Evolutionary conservation across 2,888 invertebrate genomes (phyloP).

Genomic region (Cantharis rufa): DNA sequence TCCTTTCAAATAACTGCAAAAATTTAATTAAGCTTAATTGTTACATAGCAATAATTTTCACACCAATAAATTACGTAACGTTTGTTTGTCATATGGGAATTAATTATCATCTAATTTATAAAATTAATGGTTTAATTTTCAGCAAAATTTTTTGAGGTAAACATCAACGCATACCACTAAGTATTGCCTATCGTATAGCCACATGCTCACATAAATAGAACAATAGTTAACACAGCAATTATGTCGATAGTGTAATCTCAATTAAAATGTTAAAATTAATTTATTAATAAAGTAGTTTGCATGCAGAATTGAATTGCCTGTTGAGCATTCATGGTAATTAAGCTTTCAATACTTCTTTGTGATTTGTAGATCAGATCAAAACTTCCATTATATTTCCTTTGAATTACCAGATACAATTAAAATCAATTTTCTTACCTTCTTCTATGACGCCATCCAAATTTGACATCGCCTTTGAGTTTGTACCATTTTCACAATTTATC

Average conservation of each 20-base stretch:
- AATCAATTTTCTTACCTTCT: neutral
- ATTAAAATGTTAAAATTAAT: too few species aligned
- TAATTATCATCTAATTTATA: neutral
- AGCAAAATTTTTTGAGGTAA: neutral
- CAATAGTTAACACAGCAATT: neutral
- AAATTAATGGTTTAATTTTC: neutral
- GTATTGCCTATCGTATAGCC: neutral
- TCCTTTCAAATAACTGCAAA: neutral
- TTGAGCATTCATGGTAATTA: neutral
- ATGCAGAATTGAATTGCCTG: neutral
- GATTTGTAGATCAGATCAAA: too few species aligned
- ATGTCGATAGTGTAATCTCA: neutral
- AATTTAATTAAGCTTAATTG: neutral
- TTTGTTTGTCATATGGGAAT: neutral
- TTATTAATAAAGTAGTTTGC: neutral
- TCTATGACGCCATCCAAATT: neutral
- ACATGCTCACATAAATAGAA: neutral
- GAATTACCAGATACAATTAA: too few species aligned
- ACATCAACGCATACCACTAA: too few species aligned
- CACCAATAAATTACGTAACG: neutral
- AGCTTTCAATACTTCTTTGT: too few species aligned
- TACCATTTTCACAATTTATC: neutral
- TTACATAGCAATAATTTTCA: neutral
- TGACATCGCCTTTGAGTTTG: neutral
- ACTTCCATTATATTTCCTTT: too few species aligned